Base-by-base conservation (phyloP, 2,797 vertebrate genomes). In the Naso thynnoides region DNA sequence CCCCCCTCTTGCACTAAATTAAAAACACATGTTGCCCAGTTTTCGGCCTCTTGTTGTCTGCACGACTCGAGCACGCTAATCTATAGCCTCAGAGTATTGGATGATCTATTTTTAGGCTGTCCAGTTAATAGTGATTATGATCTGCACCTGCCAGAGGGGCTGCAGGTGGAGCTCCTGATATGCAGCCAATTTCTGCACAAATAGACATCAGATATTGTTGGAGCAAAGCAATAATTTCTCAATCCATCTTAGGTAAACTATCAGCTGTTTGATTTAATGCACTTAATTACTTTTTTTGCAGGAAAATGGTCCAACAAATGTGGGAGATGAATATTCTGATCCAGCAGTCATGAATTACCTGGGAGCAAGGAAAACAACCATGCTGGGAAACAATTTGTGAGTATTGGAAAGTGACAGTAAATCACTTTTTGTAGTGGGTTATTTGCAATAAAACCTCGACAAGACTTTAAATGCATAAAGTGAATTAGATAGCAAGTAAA, bases 351-450 rank as follows among this genome's bases (percentile, higher is more conserved):
- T 99, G 98, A 93, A 73, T 75, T 96, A 96, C 86, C 90, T 99
- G 74, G 98, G 97, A 78, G 98, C 98, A 68, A 94, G 76, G 4
- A 98, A 96, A 93, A 97, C 94, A 71, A 96, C 82, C 18, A 79
- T 95, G 76, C 91, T 97, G 88, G 98, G 98, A 23, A 99, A 99
- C 92, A 97, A 99, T 86, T 99, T 99, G 98, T 99, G 91, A 97
- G 98, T 97, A 81, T 41, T 70, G 18, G 54, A 71, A 67, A 65
- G 29, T 11, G 15, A 15, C 33, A 29, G 15, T 58, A 5, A 44
- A 2, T 42, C 48, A 8, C 33, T 70, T 36, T 26, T 31, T 71
- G 27, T 31, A 41, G n/a, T 1, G 44, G n/a, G 16, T 13, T 31
- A 10, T 7, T 27, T 19, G 5, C 23, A 23, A 31, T 16, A 29